A percentile compares a stretch with the other conserved stretches of the same genome.
Evolutionary conservation across 2,888 invertebrate genomes (phyloP).

Genomic region (Cantharis nigra): DNA sequence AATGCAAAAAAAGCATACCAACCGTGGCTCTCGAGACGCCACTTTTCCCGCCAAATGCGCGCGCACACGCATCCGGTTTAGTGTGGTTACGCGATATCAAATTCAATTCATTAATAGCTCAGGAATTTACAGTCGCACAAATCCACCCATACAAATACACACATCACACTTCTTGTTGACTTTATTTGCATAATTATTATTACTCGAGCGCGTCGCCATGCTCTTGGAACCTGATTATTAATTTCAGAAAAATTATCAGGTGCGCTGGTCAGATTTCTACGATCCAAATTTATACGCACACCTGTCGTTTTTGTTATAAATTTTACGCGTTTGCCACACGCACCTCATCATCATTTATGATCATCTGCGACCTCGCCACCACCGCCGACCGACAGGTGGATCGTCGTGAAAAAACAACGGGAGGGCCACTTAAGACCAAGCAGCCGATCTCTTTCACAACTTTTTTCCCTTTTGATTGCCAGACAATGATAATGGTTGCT

Average conservation of each 20-base stretch:
- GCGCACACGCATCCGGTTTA: conserved; percentile 18
- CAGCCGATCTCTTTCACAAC: neutral
- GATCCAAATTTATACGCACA: neutral
- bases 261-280: neutral
- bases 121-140: conserved; percentile 13
- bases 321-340: neutral
- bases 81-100: conserved; percentile 4
- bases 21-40: conserved; percentile 35
- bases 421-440: neutral
- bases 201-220: neutral
- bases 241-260: neutral
- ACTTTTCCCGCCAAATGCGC: conserved; percentile 34
- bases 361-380: neutral
- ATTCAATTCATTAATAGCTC: conserved; percentile 14
- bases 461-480: neutral
- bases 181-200: neutral
- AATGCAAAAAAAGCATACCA: conserved; percentile 49
- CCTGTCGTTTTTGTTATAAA: neutral
- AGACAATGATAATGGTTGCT: neutral
- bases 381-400: conserved; percentile 6
- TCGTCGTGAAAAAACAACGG: neutral
- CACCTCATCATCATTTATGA: neutral
- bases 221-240: neutral
- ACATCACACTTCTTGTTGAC: neutral
- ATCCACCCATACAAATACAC: neutral